These are phyloP conservation scores for Ciconia maguari DNA, from an alignment of 2,113 vertebrate species.

Conservation along the genomic window DNA sequence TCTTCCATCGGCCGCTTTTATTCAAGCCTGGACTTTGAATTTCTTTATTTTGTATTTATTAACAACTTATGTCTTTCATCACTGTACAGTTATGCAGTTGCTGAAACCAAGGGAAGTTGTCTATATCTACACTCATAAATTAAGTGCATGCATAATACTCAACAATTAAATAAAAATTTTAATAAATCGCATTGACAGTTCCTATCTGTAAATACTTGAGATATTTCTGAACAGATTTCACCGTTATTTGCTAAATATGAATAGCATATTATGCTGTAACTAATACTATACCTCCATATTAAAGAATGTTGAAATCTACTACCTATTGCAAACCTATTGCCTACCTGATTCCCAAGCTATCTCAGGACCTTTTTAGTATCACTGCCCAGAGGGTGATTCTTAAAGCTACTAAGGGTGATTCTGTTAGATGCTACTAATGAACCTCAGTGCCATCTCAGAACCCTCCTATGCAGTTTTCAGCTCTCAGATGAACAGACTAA, in stretches of 20 bases:
- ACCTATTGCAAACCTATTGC: not conserved
- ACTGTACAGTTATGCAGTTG: not conserved
- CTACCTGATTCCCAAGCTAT: not conserved
- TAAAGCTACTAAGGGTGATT: not conserved
- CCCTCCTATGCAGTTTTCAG: not conserved
- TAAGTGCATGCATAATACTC: not conserved
- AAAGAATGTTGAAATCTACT: not conserved
- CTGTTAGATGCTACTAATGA: not conserved
- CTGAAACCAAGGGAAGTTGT: not conserved
- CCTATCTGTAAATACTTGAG: not conserved
- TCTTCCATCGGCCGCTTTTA: not conserved
- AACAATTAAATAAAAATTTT: not conserved
- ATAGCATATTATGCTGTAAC: not conserved
- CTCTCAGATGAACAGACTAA: not conserved
- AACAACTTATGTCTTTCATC: not conserved
- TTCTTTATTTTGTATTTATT: not conserved
- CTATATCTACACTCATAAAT: not conserved
- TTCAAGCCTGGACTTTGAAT: not conserved
- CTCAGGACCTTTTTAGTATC: not conserved
- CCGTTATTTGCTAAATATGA: not conserved
- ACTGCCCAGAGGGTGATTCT: not conserved
- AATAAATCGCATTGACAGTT: not conserved
- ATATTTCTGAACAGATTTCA: not conserved
- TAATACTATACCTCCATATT: not conserved
- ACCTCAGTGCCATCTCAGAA: not conserved